These are phyloP conservation scores for Calliopum simillimum DNA, from an alignment of 2,888 invertebrate species.

Conservation along the genomic window DNA sequence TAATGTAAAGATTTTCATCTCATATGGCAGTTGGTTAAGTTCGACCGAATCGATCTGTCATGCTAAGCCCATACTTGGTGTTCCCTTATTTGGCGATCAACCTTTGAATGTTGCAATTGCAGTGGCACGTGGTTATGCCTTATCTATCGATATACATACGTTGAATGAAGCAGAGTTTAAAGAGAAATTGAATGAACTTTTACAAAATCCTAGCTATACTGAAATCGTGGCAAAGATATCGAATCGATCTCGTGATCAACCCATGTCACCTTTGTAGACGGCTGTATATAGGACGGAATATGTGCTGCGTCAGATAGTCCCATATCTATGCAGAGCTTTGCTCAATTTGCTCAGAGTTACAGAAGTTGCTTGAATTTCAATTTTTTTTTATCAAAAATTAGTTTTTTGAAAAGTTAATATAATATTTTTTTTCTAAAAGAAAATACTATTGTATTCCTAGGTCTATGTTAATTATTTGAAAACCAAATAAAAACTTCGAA, in stretches of 20 bases:
- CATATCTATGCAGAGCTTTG: no score
- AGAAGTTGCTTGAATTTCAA: no score
- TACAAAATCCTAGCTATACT: conserved; percentile 26
- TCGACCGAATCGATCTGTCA: conserved; percentile 64
- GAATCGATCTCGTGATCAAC: conserved; percentile 29
- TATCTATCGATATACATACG: conserved; percentile 53
- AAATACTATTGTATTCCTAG: no score
- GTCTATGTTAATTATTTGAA: no score
- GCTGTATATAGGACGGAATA: conserved; percentile 36
- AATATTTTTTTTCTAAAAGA: no score
- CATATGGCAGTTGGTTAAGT: conserved; percentile 65
- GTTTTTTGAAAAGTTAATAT: no score
- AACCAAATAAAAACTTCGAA: no score
- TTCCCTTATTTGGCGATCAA: conserved; percentile 68
- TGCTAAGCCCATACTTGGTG: conserved; percentile 65
- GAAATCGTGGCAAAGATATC: neutral
- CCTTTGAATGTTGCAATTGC: conserved; percentile 64
- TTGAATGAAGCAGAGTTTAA: conserved; percentile 55
- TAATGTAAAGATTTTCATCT: conserved; percentile 63
- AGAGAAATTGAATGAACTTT: conserved; percentile 38
- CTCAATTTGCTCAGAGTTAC: no score
- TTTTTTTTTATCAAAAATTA: no score
- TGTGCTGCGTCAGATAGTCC: no score
- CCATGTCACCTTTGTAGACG: no score
- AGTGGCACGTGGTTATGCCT: conserved; percentile 61